Evolutionary conservation across 1,140 invertebrate species (phyloP).

Genomic region (Laupala kohalensis): DNA sequence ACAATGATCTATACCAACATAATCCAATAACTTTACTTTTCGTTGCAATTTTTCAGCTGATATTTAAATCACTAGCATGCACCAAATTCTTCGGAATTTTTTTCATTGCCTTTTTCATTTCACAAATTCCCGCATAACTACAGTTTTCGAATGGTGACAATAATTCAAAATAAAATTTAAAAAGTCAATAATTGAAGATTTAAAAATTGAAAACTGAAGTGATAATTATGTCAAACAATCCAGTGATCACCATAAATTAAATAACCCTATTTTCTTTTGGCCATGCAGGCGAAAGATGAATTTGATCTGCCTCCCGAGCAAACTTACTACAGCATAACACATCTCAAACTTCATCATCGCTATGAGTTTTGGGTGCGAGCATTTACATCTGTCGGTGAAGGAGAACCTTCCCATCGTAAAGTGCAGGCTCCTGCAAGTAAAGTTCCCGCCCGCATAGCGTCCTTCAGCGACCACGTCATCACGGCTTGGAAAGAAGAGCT

Average conservation of each 20-base stretch:
- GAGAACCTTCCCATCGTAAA: slow-evolving; percentile 51
- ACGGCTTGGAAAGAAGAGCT: slow-evolving; percentile 24
- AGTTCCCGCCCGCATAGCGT: slow-evolving; percentile 27
- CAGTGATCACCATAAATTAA: neutral
- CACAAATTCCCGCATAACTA: no score
- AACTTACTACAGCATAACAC: slow-evolving; percentile 58
- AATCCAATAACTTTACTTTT: no score
- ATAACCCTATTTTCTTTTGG: neutral
- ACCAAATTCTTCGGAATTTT: no score
- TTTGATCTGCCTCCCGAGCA: slow-evolving; percentile 36
- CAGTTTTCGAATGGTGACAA: no score
- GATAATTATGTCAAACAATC: neutral
- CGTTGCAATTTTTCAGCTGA: no score
- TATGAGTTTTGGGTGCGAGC: slow-evolving; percentile 74
- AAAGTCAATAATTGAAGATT: no score
- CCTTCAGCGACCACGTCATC: slow-evolving; percentile 21
- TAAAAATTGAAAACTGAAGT: no score
- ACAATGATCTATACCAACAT: no score
- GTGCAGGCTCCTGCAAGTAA: slow-evolving; percentile 38
- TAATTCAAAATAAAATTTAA: no score
- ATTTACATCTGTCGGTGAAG: slow-evolving; percentile 58
- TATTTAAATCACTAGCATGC: no score
- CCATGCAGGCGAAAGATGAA: slow-evolving; percentile 6
- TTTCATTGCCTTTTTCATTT: no score
- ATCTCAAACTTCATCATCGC: slow-evolving; percentile 23